A percentile compares a stretch with the other conserved stretches of the same genome.
Conservation (phyloP, 2,797 vertebrate species). For the Argya squamiceps region DNA sequence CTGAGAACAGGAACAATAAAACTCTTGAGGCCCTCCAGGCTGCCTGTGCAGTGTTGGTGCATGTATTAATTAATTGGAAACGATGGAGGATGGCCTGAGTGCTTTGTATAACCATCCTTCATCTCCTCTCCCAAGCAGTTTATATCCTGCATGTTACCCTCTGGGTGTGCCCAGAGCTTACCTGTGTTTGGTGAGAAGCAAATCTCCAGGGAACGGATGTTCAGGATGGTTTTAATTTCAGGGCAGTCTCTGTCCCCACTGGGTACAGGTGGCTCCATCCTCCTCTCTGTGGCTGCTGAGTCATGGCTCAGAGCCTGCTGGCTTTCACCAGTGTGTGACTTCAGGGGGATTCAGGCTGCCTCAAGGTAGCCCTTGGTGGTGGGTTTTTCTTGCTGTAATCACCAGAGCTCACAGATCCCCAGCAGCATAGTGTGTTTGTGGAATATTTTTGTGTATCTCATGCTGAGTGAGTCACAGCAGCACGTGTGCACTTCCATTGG, state of each 20-base stretch:
- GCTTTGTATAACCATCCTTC: neutral
- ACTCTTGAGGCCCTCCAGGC: neutral
- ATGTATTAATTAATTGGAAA: too few species aligned
- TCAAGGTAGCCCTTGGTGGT: neutral
- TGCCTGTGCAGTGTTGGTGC: neutral
- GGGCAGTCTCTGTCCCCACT: neutral
- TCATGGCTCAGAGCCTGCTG: neutral
- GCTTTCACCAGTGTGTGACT: neutral
- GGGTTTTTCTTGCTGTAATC: neutral
- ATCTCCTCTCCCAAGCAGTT: neutral
- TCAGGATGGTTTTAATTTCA: neutral
- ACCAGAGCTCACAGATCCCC: neutral
- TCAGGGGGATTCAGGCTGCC: neutral
- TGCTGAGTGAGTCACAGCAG: neutral
- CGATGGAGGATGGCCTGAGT: fast-evolving
- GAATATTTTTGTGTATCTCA: fast-evolving
- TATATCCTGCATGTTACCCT: neutral
- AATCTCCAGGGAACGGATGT: fast-evolving
- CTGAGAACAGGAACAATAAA: neutral
- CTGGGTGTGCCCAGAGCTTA: neutral
- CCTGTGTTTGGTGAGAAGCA: neutral
- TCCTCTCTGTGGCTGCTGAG: neutral
- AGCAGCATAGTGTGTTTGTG: neutral
- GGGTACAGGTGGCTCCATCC: neutral
- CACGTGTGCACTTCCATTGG: neutral